phyloP scores from a whole-genome alignment of 2,113 vertebrate species.

The Atractosteus spatula region DNA sequence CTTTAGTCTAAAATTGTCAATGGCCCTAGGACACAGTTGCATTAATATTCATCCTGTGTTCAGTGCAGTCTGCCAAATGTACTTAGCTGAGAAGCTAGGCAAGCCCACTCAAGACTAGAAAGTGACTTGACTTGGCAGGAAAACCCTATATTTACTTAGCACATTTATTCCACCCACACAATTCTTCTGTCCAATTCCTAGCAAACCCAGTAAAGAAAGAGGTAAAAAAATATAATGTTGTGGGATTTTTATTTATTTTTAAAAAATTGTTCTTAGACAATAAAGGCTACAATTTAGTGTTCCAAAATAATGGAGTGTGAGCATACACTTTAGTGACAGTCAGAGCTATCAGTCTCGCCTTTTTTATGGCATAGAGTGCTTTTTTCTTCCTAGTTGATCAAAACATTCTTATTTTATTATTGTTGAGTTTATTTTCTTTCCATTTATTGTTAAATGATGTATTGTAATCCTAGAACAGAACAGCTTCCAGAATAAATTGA shows the following conservation, averaged over 20 bases:
- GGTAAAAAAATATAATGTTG: not conserved
- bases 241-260: not conserved
- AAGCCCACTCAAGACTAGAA: not conserved
- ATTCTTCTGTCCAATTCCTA: not conserved
- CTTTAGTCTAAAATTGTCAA: not conserved
- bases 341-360: no score
- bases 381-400: no score
- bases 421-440: no score
- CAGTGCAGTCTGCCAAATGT: not conserved
- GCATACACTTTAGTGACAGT: no score
- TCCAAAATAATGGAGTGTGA: no score
- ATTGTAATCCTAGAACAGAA: no score
- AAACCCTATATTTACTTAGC: conserved; percentile 1
- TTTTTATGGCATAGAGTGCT: no score
- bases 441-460: no score
- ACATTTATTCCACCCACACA: not conserved
- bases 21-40: not conserved
- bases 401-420: no score
- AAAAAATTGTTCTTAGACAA: no score
- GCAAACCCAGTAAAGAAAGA: not conserved
- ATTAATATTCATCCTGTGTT: not conserved
- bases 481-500: no score
- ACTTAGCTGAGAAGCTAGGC: not conserved
- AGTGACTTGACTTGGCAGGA: conserved; percentile 1
- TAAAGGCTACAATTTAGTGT: no score